Evolutionary conservation across 2,888 invertebrate species (phyloP).

Genomic region (Oscheius sp.): DNA sequence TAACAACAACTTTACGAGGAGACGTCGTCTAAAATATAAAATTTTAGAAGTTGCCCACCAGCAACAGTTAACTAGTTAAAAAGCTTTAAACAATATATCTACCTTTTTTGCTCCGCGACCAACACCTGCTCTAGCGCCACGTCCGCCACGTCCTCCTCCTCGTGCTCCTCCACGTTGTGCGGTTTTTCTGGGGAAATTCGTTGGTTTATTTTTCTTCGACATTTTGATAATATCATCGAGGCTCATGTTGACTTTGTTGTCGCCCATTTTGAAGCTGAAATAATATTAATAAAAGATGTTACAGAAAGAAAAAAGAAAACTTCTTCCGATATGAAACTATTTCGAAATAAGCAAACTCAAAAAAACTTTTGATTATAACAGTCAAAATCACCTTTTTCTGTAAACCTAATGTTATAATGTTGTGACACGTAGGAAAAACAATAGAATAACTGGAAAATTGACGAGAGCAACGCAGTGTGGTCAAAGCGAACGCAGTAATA

Average conservation of each 20-base stretch:
- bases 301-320: neutral
- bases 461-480: too few species aligned
- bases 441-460: too few species aligned
- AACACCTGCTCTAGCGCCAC: neutral
- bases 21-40: neutral
- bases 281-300: neutral
- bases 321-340: neutral
- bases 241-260: conserved; percentile 35
- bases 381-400: neutral
- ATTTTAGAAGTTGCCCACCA: too few species aligned
- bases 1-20: neutral
- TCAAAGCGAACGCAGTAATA: too few species aligned
- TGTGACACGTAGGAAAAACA: too few species aligned
- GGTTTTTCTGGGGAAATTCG: neutral
- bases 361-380: neutral
- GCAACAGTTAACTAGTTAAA: too few species aligned
- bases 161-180: conserved; percentile 10
- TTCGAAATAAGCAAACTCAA: neutral
- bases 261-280: conserved; percentile 11
- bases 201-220: conserved; percentile 25
- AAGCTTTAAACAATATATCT: too few species aligned
- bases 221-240: conserved; percentile 36
- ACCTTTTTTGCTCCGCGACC: neutral
- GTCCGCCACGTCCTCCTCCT: conserved; percentile 4
- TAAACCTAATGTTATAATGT: neutral